phyloP scores from a whole-genome alignment of 2,888 invertebrate species.

The Xylota sylvarum region DNA sequence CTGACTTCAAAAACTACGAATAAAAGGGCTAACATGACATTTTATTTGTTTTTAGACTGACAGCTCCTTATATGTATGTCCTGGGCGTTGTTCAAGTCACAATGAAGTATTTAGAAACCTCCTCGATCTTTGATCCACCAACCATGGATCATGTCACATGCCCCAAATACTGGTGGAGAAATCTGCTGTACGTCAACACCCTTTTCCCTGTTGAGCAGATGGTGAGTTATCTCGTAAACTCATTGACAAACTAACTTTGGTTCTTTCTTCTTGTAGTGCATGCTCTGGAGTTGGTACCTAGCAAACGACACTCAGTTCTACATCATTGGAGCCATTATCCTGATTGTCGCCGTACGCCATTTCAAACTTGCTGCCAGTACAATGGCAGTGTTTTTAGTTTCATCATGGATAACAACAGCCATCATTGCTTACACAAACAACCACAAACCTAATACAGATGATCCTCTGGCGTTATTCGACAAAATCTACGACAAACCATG shows the following conservation, averaged over 20 bases:
- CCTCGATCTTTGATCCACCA: slow-evolving; percentile 94
- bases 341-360: slow-evolving; percentile 92
- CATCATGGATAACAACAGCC: slow-evolving; percentile 92
- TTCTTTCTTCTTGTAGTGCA: slow-evolving; percentile 88
- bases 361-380: slow-evolving; percentile 91
- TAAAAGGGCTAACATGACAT: not conserved
- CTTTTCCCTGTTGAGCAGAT: slow-evolving; percentile 93
- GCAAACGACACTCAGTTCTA: slow-evolving; percentile 96
- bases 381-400: slow-evolving; percentile 88
- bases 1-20: not conserved
- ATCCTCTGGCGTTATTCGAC: slow-evolving; percentile 93
- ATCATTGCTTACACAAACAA: slow-evolving; percentile 92
- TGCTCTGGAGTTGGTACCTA: slow-evolving; percentile 96
- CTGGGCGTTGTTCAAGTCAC: slow-evolving; percentile 93
- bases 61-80: slow-evolving; percentile 93
- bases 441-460: slow-evolving; percentile 91
- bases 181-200: slow-evolving; percentile 94
- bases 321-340: slow-evolving; percentile 91
- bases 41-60: slow-evolving; percentile 86
- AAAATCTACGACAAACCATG: slow-evolving; percentile 96
- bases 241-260: not conserved
- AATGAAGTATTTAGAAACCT: slow-evolving; percentile 94
- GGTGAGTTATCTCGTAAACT: slow-evolving; percentile 86
- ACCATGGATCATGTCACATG: slow-evolving; percentile 93
- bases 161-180: slow-evolving; percentile 95